Percentiles rank a stretch among this genome's conserved stretches.
phyloP scores from a whole-genome alignment of 92 coral and sea anemone genomes.

The Porites lobata region DNA sequence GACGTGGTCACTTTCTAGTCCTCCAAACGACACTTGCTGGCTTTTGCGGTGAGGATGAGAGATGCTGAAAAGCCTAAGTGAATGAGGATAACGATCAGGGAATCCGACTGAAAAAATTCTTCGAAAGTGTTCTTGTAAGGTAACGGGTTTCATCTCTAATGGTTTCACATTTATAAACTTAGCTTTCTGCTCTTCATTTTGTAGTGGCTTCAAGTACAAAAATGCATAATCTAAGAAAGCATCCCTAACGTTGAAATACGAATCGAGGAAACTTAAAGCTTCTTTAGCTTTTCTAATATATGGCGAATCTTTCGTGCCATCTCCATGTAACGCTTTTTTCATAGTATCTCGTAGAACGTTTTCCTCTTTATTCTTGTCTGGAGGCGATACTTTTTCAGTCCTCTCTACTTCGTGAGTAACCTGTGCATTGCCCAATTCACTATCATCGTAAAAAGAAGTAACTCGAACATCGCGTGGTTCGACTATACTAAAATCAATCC shows the following conservation, averaged over 20 bases:
- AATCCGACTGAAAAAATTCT: constrained; percentile 41
- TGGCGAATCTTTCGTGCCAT: background rate
- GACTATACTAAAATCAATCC: constrained; percentile 27
- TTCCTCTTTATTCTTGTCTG: constrained; percentile 42
- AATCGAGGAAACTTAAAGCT: constrained; percentile 14
- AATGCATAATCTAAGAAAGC: constrained; percentile 44
- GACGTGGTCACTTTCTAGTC: constrained; percentile 29
- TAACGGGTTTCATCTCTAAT: constrained; percentile 29
- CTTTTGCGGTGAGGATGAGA: constrained; percentile 54
- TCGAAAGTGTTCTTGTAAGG: constrained; percentile 37
- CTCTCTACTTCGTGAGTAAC: constrained; percentile 37
- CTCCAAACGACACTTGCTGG: constrained; percentile 48
- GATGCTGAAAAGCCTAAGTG: constrained; percentile 43
- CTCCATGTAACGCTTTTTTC: constrained; percentile 16
- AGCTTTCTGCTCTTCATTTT: constrained; percentile 24
- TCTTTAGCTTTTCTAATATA: background rate
- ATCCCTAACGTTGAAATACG: constrained; percentile 26
- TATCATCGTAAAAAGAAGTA: background rate
- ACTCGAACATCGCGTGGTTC: constrained; percentile 22
- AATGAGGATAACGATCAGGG: constrained; percentile 46
- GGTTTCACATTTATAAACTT: constrained; percentile 18
- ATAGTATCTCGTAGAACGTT: constrained; percentile 18
- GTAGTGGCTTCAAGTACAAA: constrained; percentile 42
- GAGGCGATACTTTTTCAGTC: constrained; percentile 34
- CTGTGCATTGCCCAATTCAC: constrained; percentile 10